Evolutionary conservation across 2,797 vertebrate species (phyloP).

Genomic region (Pempheris klunzingeri): DNA sequence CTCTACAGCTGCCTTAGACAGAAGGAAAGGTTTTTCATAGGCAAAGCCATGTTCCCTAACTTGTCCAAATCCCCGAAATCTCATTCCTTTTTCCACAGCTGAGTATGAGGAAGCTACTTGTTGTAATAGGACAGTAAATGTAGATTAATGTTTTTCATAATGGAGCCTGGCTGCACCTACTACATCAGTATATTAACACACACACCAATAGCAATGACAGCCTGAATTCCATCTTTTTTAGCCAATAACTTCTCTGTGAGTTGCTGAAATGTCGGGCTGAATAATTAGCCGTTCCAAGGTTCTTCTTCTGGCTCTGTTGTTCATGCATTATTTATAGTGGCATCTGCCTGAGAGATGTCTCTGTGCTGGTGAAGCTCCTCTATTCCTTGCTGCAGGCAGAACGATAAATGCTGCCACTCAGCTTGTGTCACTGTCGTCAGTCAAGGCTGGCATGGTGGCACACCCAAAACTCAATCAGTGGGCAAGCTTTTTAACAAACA

Average conservation of each 20-base stretch:
- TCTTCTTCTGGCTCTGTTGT: slow-evolving; percentile 79
- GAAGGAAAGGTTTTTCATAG: slow-evolving; percentile 34
- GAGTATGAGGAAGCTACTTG: slow-evolving; percentile 19
- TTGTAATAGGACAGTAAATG: slow-evolving; percentile 33
- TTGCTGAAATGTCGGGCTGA: slow-evolving; percentile 80
- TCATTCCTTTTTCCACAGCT: background rate
- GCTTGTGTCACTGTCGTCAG: slow-evolving; percentile 52
- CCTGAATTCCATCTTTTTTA: slow-evolving; percentile 61
- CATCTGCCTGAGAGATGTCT: slow-evolving; percentile 81
- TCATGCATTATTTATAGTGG: slow-evolving; percentile 85
- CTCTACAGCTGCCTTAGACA: slow-evolving; percentile 33
- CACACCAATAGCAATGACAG: slow-evolving; percentile 23
- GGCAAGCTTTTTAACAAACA: slow-evolving; percentile 43
- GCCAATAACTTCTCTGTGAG: slow-evolving; percentile 61
- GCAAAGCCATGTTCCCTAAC: slow-evolving; percentile 30
- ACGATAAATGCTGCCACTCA: slow-evolving; percentile 60
- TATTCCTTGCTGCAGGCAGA: slow-evolving; percentile 58
- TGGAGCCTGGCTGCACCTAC: slow-evolving; percentile 36
- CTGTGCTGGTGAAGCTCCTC: slow-evolving; percentile 66
- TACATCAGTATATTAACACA: slow-evolving; percentile 35
- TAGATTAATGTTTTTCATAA: slow-evolving; percentile 56
- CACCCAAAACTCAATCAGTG: slow-evolving; percentile 40
- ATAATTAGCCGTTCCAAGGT: slow-evolving; percentile 83
- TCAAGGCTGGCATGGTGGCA: slow-evolving; percentile 37
- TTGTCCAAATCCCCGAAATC: slow-evolving; percentile 36